A percentile compares a stretch with the other conserved stretches of the same genome.
phyloP scores from a whole-genome alignment of 92 coral and sea anemone species.

The Porites divaricata region DNA sequence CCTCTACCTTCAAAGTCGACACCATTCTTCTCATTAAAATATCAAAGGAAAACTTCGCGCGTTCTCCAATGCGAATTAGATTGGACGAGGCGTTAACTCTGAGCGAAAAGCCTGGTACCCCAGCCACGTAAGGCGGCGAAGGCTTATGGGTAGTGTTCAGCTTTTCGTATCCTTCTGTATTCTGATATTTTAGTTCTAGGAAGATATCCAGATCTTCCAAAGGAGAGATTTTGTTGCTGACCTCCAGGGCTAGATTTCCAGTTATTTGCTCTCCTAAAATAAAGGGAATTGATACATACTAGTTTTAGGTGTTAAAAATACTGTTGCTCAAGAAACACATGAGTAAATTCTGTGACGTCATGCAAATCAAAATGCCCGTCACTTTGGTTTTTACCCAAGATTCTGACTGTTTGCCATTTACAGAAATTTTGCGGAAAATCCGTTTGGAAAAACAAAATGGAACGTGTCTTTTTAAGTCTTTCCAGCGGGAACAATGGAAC shows the following conservation, averaged over 20 bases:
- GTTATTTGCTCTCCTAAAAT: constrained; percentile 50
- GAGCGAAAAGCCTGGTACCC: constrained; percentile 81
- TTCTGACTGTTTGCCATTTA: too few relatives aligned
- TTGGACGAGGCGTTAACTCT: constrained; percentile 63
- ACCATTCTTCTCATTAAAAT: constrained; percentile 67
- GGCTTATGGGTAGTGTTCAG: constrained; percentile 73
- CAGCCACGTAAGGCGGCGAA: constrained; percentile 74
- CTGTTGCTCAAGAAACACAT: too few relatives aligned
- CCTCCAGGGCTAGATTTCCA: constrained; percentile 65
- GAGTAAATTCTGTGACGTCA: too few relatives aligned
- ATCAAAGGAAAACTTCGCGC: constrained; percentile 60
- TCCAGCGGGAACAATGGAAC: too few relatives aligned
- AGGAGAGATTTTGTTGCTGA: constrained; percentile 68
- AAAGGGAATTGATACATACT: too few relatives aligned
- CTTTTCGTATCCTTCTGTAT: constrained; percentile 58
- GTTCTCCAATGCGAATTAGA: constrained; percentile 76
- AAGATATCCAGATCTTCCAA: constrained; percentile 73
- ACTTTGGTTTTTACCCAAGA: too few relatives aligned
- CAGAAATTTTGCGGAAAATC: too few relatives aligned
- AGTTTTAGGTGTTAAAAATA: too few relatives aligned
- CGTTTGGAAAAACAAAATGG: too few relatives aligned
- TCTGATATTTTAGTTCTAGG: constrained; percentile 68
- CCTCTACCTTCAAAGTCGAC: constrained; percentile 81
- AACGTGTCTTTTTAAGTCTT: too few relatives aligned
- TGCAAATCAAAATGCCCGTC: too few relatives aligned